Percentiles rank a stretch among this genome's conserved stretches.
Evolutionary conservation across 2,113 vertebrate species (phyloP).

Genomic region (Ceyx melanurus): DNA sequence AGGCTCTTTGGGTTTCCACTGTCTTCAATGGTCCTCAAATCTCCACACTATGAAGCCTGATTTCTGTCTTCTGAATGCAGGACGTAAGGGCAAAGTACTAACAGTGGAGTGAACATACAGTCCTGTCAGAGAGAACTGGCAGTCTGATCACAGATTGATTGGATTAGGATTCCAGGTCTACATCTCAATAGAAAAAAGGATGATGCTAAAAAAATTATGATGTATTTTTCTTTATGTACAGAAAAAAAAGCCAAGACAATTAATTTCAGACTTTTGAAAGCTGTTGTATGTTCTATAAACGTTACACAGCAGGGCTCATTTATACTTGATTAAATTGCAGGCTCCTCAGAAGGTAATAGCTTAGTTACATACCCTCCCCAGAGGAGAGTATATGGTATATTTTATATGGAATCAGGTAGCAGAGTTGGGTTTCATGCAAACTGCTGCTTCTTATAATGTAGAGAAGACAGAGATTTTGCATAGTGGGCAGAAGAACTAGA

Average conservation of each 20-base stretch:
- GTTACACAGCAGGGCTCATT: neutral
- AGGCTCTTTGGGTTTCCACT: neutral
- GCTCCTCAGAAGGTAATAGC: neutral
- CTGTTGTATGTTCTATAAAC: neutral
- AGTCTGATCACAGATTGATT: neutral
- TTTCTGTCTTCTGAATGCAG: neutral
- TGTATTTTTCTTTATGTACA: neutral
- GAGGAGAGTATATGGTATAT: neutral
- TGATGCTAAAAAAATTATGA: neutral
- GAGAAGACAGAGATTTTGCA: neutral
- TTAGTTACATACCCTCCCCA: neutral
- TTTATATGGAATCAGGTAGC: neutral
- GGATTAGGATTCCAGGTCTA: neutral
- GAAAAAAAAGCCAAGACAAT: neutral
- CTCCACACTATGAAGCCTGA: neutral
- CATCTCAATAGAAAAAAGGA: neutral
- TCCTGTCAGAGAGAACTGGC: neutral
- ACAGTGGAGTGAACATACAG: neutral
- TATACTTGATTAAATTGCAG: neutral
- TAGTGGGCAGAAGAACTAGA: neutral
- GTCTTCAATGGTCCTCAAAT: neutral
- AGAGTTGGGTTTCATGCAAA: neutral
- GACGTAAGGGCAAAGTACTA: neutral
- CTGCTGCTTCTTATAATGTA: constrained; percentile 1
- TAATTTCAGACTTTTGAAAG: neutral